phyloP scores from a whole-genome alignment of 1,140 invertebrate species.

The Hyposmocoma kahamanoa region DNA sequence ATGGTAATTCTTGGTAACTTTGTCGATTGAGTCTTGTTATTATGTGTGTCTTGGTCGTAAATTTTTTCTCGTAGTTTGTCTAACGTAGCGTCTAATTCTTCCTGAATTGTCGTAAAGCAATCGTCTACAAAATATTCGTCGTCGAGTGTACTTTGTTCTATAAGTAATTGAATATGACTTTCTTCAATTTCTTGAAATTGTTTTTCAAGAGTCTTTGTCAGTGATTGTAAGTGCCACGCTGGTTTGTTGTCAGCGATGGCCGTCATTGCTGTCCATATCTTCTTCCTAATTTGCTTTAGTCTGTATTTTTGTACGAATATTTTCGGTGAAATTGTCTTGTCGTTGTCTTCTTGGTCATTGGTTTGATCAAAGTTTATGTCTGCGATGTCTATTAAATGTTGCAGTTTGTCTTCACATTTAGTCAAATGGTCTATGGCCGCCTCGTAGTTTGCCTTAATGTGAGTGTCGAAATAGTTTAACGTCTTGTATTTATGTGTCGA shows the following conservation, averaged over 20 bases:
- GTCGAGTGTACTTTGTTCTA: background rate
- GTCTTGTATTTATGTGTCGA: constrained; percentile 3
- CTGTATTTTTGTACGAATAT: constrained; percentile 1
- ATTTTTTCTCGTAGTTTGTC: constrained; percentile 3
- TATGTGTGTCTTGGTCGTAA: background rate
- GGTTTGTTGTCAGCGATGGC: constrained; percentile 1
- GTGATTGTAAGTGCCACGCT: background rate
- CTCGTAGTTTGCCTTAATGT: constrained; percentile 1
- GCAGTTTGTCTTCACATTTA: background rate
- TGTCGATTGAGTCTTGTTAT: background rate
- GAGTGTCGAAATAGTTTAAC: constrained; percentile 1
- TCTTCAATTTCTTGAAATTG: constrained; percentile 7
- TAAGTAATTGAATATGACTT: background rate
- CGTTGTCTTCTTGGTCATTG: background rate
- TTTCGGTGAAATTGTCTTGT: background rate
- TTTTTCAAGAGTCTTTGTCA: constrained; percentile 2
- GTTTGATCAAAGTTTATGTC: too few species aligned
- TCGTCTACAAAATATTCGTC: constrained; percentile 7
- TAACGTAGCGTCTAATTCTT: background rate
- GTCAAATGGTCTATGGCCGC: background rate
- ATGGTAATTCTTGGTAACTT: constrained; percentile 8
- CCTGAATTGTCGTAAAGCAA: background rate
- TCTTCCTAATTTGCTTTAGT: background rate
- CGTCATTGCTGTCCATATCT: background rate
- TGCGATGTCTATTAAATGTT: background rate